Conservation (phyloP, 2,888 invertebrate genomes). For the Drosophila meridionalis region DNA sequence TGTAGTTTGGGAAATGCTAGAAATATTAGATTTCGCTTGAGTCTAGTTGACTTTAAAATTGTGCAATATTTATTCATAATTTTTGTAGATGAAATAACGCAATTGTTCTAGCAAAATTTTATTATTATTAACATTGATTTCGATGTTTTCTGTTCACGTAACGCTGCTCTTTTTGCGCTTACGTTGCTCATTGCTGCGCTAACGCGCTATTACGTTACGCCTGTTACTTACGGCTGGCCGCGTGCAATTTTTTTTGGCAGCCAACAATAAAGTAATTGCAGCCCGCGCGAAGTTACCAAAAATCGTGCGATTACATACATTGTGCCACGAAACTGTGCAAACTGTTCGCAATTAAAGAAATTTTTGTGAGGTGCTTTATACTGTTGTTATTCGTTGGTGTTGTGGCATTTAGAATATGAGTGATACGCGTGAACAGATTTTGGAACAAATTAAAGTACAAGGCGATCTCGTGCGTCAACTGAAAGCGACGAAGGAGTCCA, state of each 20-base stretch:
- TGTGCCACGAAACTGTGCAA: slow-evolving; percentile 23
- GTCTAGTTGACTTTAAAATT: background rate
- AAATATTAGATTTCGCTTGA: background rate
- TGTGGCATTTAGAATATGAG: slow-evolving; percentile 80
- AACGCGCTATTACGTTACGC: slow-evolving; percentile 31
- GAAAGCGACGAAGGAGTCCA: slow-evolving; percentile 92
- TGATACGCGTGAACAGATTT: slow-evolving; percentile 86
- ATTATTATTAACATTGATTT: background rate
- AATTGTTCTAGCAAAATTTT: background rate
- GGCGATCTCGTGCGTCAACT: slow-evolving; percentile 93
- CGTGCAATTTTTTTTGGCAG: slow-evolving; percentile 51
- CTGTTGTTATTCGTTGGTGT: slow-evolving; percentile 28
- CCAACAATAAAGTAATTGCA: slow-evolving; percentile 36
- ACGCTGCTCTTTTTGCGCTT: slow-evolving; percentile 18
- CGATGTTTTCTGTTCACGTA: background rate
- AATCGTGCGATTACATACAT: slow-evolving; percentile 15
- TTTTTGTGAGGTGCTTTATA: slow-evolving; percentile 27
- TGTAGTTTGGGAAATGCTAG: background rate
- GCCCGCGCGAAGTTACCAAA: slow-evolving; percentile 42
- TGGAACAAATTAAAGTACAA: slow-evolving; percentile 89
- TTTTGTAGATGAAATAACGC: background rate
- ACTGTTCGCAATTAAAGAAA: slow-evolving; percentile 19
- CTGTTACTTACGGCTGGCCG: slow-evolving; percentile 49
- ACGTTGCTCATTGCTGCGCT: slow-evolving; percentile 19
- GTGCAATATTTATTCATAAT: background rate